Evolutionary conservation across 2,797 vertebrate genomes (phyloP).

Genomic region (Scleropages formosus): DNA sequence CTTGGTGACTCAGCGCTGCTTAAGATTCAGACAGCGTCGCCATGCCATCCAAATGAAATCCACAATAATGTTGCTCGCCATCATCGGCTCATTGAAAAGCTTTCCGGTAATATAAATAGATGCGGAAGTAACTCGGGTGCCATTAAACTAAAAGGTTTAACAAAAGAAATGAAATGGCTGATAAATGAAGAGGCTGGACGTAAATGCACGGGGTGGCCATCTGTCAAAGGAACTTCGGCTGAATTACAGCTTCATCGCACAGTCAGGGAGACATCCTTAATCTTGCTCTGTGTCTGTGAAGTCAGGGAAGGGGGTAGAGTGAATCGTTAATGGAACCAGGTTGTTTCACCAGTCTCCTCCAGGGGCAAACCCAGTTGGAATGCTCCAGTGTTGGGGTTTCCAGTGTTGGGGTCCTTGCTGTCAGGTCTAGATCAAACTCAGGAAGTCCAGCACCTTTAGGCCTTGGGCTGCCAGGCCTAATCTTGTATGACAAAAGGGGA

Average conservation of each 20-base stretch:
- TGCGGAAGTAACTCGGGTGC: constrained; percentile 14
- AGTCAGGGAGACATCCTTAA: background rate
- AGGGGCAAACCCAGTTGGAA: background rate
- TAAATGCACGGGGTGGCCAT: constrained; percentile 10
- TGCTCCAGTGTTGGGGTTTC: background rate
- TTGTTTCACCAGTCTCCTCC: background rate
- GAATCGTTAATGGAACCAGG: background rate
- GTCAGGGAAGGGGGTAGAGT: background rate
- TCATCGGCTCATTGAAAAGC: constrained; percentile 28
- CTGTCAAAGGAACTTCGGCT: constrained; percentile 27
- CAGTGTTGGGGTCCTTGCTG: background rate
- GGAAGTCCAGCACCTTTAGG: too few species aligned
- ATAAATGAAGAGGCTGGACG: constrained; percentile 9
- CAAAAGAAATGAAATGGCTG: constrained; percentile 33
- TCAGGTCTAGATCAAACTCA: too few species aligned
- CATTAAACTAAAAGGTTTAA: constrained; percentile 52
- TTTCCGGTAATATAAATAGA: constrained; percentile 38
- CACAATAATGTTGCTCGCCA: constrained; percentile 19
- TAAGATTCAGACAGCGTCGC: constrained; percentile 42
- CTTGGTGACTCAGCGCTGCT: constrained; percentile 23
- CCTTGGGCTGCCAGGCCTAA: too few species aligned
- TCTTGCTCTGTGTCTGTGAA: background rate
- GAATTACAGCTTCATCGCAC: constrained; percentile 32
- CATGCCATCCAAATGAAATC: constrained; percentile 23
- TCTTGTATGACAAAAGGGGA: too few species aligned